Evolutionary conservation across 2,888 invertebrate species (phyloP).

Genomic region (Lasioglossum vierecki): DNA sequence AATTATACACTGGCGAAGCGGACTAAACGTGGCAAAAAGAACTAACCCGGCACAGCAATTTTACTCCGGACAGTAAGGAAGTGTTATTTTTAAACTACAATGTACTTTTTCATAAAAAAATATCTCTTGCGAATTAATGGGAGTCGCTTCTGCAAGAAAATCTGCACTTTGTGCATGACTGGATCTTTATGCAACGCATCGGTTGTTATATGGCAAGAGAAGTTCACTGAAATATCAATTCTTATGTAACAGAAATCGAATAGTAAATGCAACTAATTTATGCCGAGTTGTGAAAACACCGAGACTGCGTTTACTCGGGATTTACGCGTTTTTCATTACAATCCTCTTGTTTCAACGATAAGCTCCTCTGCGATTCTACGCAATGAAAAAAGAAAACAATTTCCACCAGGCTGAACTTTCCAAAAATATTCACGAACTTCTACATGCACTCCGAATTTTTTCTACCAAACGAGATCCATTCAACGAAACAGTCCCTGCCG

Average conservation of each 20-base stretch:
- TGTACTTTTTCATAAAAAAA: not conserved
- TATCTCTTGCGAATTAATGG: not conserved
- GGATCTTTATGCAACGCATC: not conserved
- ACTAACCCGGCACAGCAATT: not conserved
- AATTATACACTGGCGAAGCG: slow-evolving; percentile 13
- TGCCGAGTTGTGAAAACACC: not conserved
- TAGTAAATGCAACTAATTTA: not conserved
- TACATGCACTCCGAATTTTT: too few species aligned
- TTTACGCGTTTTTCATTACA: not conserved
- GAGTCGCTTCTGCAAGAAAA: not conserved
- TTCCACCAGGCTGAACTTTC: not conserved
- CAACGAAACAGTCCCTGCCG: not conserved
- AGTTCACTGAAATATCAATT: not conserved
- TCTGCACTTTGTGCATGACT: not conserved
- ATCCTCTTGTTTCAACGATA: too few species aligned
- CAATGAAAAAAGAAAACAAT: too few species aligned
- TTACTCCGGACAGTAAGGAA: not conserved
- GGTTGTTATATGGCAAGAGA: not conserved
- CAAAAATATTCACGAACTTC: not conserved
- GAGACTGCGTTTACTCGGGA: not conserved
- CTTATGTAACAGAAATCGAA: not conserved
- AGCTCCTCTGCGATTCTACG: too few species aligned
- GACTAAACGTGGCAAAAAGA: not conserved
- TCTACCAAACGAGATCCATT: not conserved
- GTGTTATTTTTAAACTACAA: not conserved